Percentiles rank a stretch among this genome's conserved stretches.
Conservation (phyloP, 2,888 invertebrate genomes). For the Belgica antarctica region DNA sequence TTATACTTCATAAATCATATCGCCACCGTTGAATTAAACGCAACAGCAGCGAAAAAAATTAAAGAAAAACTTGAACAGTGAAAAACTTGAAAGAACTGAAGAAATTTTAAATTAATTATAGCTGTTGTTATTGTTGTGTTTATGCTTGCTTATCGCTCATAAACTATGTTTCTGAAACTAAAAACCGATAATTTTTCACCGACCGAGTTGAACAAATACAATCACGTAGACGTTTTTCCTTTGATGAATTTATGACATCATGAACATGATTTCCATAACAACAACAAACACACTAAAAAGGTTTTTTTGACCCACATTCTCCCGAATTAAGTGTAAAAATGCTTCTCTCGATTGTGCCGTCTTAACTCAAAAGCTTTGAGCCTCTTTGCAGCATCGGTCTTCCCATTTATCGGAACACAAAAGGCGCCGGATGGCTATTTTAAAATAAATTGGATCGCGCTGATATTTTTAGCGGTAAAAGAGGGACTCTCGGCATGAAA, state of each 20-base stretch:
- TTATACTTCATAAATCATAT: constrained; percentile 41
- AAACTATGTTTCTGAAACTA: constrained; percentile 35
- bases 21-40: constrained; percentile 35
- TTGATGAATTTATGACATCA: constrained; percentile 38
- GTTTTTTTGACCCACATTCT: not conserved
- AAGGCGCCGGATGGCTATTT: not conserved
- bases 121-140: constrained; percentile 36
- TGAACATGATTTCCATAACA: constrained; percentile 15
- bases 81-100: constrained; percentile 20
- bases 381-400: no score
- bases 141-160: constrained; percentile 16
- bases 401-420: not conserved
- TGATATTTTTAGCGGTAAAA: not conserved
- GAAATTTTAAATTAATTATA: constrained; percentile 39
- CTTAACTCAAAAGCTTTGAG: no score
- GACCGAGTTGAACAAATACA: not conserved
- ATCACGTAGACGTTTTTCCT: constrained; percentile 18
- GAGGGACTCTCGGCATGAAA: not conserved
- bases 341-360: not conserved
- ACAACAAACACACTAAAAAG: not conserved
- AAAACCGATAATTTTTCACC: constrained; percentile 32
- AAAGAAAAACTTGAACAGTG: constrained; percentile 5
- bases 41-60: not conserved
- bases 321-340: not conserved
- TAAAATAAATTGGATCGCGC: constrained; percentile 6